Evolutionary conservation across 2,797 vertebrate species (phyloP).

Genomic region (Eidolon dupreanum): DNA sequence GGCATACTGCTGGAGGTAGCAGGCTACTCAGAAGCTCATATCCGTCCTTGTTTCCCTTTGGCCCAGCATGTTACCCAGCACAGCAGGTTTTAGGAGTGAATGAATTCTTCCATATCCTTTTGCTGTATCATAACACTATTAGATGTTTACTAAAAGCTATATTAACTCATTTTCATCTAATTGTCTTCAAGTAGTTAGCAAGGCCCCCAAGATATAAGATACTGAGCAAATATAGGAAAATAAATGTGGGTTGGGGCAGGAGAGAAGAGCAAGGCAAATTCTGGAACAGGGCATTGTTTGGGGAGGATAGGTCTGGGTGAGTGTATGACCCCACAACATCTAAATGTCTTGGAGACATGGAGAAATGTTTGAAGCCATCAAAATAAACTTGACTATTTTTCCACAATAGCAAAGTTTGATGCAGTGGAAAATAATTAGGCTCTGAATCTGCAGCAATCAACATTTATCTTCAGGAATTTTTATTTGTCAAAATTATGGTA

Average conservation of each 20-base stretch:
- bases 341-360: neutral
- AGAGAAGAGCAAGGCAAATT: conserved; percentile 16
- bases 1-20: neutral
- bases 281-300: neutral
- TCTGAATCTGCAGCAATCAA: neutral
- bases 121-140: neutral
- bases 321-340: neutral
- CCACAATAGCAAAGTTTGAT: neutral
- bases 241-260: neutral
- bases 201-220: neutral
- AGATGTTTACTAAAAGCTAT: too few relatives aligned
- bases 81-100: neutral
- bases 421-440: neutral
- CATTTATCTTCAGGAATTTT: conserved; percentile 28
- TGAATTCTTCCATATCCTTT: neutral
- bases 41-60: neutral
- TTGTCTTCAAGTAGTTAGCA: neutral
- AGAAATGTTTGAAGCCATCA: neutral
- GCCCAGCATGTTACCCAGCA: neutral
- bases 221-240: neutral
- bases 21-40: neutral
- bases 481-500: neutral
- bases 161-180: conserved; percentile 7
- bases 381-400: neutral
- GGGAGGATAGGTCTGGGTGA: neutral